Evolutionary conservation across 2,888 invertebrate species (phyloP).

Genomic region (Blomia tropicalis): DNA sequence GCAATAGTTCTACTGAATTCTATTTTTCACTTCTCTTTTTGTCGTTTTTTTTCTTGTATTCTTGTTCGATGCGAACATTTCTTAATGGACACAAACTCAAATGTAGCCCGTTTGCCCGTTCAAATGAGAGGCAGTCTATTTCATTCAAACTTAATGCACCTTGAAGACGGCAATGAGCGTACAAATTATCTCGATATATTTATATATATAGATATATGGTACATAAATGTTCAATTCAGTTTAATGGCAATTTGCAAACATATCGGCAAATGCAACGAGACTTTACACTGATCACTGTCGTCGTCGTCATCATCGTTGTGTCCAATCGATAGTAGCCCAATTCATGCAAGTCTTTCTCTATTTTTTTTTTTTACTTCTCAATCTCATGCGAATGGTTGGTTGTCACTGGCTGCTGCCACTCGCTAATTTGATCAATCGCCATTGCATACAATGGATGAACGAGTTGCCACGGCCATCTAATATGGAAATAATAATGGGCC

Average conservation of each 20-base stretch:
- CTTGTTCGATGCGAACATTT: no score
- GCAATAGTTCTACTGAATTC: no score
- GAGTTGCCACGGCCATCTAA: constrained; percentile 10
- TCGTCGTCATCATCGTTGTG: background rate
- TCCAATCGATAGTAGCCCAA: background rate
- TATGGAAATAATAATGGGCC: constrained; percentile 11
- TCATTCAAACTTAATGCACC: constrained; percentile 14
- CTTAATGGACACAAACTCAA: no score
- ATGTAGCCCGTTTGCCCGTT: no score
- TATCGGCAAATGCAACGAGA: background rate
- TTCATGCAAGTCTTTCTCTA: no score
- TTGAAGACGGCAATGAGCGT: constrained; percentile 1
- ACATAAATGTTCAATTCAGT: background rate
- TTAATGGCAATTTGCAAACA: background rate
- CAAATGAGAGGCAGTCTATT: background rate
- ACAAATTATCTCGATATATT: constrained; percentile 7
- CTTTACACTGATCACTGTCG: no score
- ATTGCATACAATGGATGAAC: background rate
- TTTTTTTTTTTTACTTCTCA: no score
- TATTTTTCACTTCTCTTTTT: no score
- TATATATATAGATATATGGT: no score
- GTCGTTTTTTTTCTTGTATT: no score
- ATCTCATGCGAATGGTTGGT: no score
- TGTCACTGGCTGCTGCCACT: no score
- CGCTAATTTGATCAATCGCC: constrained; percentile 10